Percentiles rank a stretch among this genome's conserved stretches.
phyloP scores from a whole-genome alignment of 2,113 vertebrate species.

The Mirza zaza region DNA sequence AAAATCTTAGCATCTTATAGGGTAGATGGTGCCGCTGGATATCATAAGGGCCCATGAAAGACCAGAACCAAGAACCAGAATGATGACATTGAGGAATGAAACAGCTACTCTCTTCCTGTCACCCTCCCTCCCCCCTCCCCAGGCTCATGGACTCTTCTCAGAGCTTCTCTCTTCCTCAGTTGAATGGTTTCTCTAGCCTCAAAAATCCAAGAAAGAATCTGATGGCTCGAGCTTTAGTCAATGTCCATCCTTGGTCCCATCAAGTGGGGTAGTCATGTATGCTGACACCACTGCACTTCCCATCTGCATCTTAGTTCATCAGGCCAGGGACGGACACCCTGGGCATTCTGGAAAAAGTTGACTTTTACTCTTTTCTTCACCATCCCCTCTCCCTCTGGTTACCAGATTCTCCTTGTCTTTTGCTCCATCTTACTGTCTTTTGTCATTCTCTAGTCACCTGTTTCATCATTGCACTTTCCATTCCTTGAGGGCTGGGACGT shows the following conservation, averaged over 20 bases:
- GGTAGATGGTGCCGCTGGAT: background rate
- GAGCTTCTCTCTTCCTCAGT: background rate
- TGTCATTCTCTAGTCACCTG: too few species aligned
- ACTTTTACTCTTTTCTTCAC: background rate
- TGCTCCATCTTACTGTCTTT: background rate
- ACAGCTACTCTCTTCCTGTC: background rate
- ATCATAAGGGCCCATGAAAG: background rate
- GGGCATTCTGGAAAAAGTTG: background rate
- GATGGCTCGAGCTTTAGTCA: background rate
- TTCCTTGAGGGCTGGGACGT: background rate
- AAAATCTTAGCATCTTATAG: background rate
- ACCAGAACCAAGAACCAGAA: background rate
- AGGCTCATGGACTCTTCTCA: background rate
- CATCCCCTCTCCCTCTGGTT: background rate
- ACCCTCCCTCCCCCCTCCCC: too few species aligned
- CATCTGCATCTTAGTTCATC: background rate
- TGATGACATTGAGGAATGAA: background rate
- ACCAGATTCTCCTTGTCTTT: background rate
- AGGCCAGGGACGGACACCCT: background rate
- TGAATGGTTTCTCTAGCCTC: background rate
- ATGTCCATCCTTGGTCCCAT: background rate
- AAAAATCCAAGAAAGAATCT: background rate
- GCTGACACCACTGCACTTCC: too few species aligned
- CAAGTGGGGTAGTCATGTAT: background rate
- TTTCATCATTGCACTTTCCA: background rate